These are phyloP conservation scores for Acholoe squamosa DNA, from an alignment of 2,888 invertebrate genomes.

Conservation along the genomic window DNA sequence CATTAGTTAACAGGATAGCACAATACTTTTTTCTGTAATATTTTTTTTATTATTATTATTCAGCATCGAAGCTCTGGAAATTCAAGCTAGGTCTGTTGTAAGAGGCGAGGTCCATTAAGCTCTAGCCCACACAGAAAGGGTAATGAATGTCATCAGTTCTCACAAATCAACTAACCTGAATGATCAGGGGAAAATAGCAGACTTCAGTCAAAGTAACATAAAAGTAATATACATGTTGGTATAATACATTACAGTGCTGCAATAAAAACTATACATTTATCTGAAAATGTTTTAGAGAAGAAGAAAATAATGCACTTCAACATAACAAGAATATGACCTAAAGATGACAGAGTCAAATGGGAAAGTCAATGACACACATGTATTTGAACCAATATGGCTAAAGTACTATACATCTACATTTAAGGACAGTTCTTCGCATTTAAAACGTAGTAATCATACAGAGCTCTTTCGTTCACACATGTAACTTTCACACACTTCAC, in stretches of 20 bases:
- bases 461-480: too few relatives aligned
- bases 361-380: too few relatives aligned
- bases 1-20: too few relatives aligned
- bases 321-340: background rate
- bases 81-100: conserved; percentile 41
- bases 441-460: too few relatives aligned
- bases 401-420: too few relatives aligned
- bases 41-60: conserved; percentile 26
- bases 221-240: background rate
- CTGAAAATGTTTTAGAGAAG: background rate
- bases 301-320: background rate
- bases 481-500: too few relatives aligned
- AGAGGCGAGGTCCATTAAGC: conserved; percentile 14
- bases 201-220: conserved; percentile 6
- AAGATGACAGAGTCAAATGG: too few relatives aligned
- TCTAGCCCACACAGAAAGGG: conserved; percentile 27
- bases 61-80: conserved; percentile 34
- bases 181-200: background rate
- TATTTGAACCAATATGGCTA: too few relatives aligned
- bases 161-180: conserved; percentile 4
- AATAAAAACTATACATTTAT: background rate
- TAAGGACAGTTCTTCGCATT: too few relatives aligned
- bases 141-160: background rate
- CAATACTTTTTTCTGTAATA: background rate
- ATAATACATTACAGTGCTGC: background rate